Evolutionary conservation across 2,113 vertebrate species (phyloP), one percentile per base, ranked within the genome.

Genomic region (Oncorhynchus kisutch): DNA sequence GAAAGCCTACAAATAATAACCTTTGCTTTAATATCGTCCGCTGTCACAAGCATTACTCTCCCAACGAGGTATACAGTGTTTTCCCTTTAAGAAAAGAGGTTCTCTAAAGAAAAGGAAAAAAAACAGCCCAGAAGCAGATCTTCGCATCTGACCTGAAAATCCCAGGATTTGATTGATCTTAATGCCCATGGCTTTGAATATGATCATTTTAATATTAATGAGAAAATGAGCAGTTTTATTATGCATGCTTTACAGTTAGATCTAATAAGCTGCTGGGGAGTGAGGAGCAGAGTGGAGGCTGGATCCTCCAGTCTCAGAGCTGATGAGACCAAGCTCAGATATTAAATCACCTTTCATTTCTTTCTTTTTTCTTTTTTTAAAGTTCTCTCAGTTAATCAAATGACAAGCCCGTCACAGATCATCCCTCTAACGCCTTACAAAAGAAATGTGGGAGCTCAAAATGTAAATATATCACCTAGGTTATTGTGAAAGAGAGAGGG

Each of bases 121-220:
- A 81, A 34, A 34, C 31, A 34, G 31, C 93, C 95, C 96, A 97
- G 96, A 99, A 98, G 97, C 96, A 98, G 95, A 99, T 97, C 96
- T 96, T 51, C 93, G 95, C 96, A 98, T 98, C 96, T 98, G 97
- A 99, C 97, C 97, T 98, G 97, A 96, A 95, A 99, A 99, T 98
- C 96, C 97, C 96, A 95, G 96, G 96, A 97, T 98, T 98, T 99
- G 97, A 99, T 99, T 99, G 97, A 99, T 99, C 97, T 99, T 99
- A 99, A 99, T 99, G 97, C 97, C 97, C 97, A 98, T 99, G 97
- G 97, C 97, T 99, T 96, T 97, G 96, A 99, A 99, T 99, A 99
- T 99, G 98, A 99, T 99, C 97, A 99, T 99, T 99, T 99, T 98
- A 99, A 99, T 99, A 99, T 99, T 99, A 99, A 99, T 99, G 98